A percentile compares a stretch with the other conserved stretches of the same genome.
phyloP scores from a whole-genome alignment of 2,888 invertebrate species.

The Cerastis leucographa region DNA sequence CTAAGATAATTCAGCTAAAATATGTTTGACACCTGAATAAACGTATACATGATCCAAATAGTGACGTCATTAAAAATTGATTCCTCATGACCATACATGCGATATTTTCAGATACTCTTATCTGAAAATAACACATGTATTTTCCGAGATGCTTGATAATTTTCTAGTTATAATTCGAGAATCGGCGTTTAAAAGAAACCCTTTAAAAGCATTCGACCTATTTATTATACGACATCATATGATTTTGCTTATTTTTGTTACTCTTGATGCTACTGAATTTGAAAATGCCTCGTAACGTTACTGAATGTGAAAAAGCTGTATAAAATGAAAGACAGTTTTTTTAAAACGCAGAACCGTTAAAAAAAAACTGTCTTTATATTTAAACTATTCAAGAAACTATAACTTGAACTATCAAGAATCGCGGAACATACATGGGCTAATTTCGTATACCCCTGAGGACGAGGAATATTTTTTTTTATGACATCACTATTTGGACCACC shows the following conservation, averaged over 20 bases:
- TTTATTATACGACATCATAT: no score
- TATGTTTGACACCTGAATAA: constrained; percentile 3
- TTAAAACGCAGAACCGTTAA: no score
- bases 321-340: no score
- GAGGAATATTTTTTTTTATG: not conserved
- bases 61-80: not conserved
- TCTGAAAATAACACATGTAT: no score
- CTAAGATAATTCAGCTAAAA: not conserved
- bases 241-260: not conserved
- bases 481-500: fast-evolving
- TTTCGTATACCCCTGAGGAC: not conserved
- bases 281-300: not conserved
- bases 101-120: no score
- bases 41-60: not conserved
- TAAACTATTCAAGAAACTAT: no score
- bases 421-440: not conserved
- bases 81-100: no score
- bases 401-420: not conserved
- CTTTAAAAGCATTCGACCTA: no score
- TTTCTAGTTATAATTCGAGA: no score
- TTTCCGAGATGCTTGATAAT: no score
- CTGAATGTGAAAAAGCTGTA: not conserved
- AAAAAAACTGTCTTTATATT: no score
- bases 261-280: not conserved
- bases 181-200: no score